phyloP scores from a whole-genome alignment of 2,888 invertebrate genomes.

The Ichneumon xanthorius region DNA sequence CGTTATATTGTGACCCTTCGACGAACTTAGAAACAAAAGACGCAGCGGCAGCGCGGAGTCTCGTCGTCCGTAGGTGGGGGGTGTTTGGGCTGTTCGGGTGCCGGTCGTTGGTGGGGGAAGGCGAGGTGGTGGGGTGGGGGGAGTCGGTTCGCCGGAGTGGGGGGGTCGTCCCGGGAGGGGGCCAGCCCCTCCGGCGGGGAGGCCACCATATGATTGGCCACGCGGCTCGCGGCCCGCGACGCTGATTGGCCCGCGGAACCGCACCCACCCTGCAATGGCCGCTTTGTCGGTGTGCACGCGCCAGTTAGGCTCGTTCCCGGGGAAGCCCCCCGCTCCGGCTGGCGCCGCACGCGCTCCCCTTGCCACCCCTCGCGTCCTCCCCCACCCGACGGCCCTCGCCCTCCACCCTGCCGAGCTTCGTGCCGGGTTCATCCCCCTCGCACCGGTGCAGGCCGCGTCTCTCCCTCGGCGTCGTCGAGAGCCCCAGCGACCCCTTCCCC shows the following conservation, averaged over 20 bases:
- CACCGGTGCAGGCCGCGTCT: constrained; percentile 17
- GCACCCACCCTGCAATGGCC: constrained; percentile 85
- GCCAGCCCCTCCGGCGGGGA: constrained; percentile 69
- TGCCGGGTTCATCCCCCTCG: constrained; percentile 40
- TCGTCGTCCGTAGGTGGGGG: constrained; percentile 7
- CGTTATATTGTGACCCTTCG: constrained; percentile 83
- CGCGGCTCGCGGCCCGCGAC: constrained; percentile 79
- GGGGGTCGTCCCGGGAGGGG: too few species aligned
- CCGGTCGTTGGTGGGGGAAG: background rate
- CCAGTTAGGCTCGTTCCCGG: constrained; percentile 75
- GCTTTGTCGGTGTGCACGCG: constrained; percentile 81
- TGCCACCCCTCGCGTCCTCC: constrained; percentile 18
- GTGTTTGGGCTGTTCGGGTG: background rate
- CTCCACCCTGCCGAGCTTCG: constrained; percentile 23
- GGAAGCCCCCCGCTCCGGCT: constrained; percentile 60
- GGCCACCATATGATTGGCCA: constrained; percentile 82
- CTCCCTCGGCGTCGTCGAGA: constrained; percentile 5
- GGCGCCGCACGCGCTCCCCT: constrained; percentile 61
- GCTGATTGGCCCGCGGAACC: constrained; percentile 84
- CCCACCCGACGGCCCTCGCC: constrained; percentile 31
- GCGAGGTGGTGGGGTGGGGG: background rate
- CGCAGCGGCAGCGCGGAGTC: constrained; percentile 50
- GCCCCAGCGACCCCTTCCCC: constrained; percentile 43
- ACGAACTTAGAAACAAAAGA: constrained; percentile 74
- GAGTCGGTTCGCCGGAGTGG: too few species aligned